phyloP scores from a whole-genome alignment of 2,113 vertebrate species.

The Candoia aspera region DNA sequence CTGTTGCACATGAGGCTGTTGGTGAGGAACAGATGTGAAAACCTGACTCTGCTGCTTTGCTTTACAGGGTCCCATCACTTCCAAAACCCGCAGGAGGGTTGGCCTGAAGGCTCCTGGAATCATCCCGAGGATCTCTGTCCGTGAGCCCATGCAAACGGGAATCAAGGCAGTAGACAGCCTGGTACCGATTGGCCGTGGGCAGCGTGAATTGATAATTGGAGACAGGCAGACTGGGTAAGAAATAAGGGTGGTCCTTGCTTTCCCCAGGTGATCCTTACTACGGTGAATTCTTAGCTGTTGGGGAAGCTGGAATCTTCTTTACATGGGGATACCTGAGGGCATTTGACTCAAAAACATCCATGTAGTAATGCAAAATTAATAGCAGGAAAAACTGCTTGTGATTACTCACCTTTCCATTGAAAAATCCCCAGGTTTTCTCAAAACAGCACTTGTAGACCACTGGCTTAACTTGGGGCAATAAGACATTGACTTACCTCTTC shows the following conservation, averaged over 20 bases:
- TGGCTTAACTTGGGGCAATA: neutral
- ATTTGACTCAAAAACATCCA: neutral
- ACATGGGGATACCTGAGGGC: neutral
- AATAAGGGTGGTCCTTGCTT: neutral
- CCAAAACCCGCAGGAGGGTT: slow-evolving; percentile 88
- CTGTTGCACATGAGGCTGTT: fast-evolving
- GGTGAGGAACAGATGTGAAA: neutral
- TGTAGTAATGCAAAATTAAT: neutral
- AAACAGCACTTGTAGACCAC: neutral
- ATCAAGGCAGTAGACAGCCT: slow-evolving; percentile 99
- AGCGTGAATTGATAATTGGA: slow-evolving; percentile 98
- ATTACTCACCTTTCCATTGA: neutral
- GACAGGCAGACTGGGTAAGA: slow-evolving; percentile 96
- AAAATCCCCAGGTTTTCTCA: neutral
- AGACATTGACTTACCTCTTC: neutral
- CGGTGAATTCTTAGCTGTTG: neutral
- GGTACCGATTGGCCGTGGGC: slow-evolving; percentile 96
- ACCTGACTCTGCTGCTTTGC: neutral
- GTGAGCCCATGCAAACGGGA: slow-evolving; percentile 98
- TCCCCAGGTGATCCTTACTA: neutral
- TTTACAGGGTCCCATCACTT: slow-evolving; percentile 84
- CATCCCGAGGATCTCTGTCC: slow-evolving; percentile 97
- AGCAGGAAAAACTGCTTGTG: too few species aligned
- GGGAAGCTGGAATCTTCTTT: neutral
- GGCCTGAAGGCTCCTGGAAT: slow-evolving; percentile 98